Base-by-base conservation (phyloP, 2,888 invertebrate genomes). In the Chrysolina haemoptera region DNA sequence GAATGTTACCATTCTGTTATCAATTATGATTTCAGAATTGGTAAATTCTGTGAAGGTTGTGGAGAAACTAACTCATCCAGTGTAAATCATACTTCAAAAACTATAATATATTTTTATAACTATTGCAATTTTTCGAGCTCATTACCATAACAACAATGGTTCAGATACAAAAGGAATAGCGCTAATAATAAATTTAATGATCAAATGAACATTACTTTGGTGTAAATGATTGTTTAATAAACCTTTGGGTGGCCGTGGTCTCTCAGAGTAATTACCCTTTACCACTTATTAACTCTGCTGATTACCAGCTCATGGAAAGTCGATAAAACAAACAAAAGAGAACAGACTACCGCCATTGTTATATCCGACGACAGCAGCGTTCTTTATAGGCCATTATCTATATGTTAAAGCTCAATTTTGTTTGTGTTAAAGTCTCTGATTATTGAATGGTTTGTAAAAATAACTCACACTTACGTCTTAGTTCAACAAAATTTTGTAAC, bases 291-390 rank as follows among this genome's bases (percentile, higher is more conserved):
- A 65, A 64, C 73, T 68, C 68, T 63, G 63, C 68, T 64, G 73
- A 73, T 73, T 73, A 69, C 69, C 73, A 55, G 69, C 69, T 73
- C 73, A 69, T 64, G 69, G 65, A 53, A 68, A 46, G 69, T 43
- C 69, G 68, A 73, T 73, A 69, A 73, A 68, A 73, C 43, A 69
- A 65, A 73, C 65, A 69, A 73, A 72, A 73, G 73, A 73, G 59
- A 40, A 43, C 40, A 43, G 40, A 63, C 40, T 40, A 63, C 63
- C 41, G 63, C 63, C 63, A 63, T 40, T 27, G 62, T 40, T n/a
- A 22, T n/a, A 22, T 40, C 62, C 22, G 63, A n/a, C 18, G 11
- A 16, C 18, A 50, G 9, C 18, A n/a, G n/a, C 18, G 1, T n/a
- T 18, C 10, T 16, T 50, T 50, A 50, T 50, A 9, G n/a, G 50